phyloP scores from a whole-genome alignment of 2,113 vertebrate genomes.

The Chionis minor region DNA sequence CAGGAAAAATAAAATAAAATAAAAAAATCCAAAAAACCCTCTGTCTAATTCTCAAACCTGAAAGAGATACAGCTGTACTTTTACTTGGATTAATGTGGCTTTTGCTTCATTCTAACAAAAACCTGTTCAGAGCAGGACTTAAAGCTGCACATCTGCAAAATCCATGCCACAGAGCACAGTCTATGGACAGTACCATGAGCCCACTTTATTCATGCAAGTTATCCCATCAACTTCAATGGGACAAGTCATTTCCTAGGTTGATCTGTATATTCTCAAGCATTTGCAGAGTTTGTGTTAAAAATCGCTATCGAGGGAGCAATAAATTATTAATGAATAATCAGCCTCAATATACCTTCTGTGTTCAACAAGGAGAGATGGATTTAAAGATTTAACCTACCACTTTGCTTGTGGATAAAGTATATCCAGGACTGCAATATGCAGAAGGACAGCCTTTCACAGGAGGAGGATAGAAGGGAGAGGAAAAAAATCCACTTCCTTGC shows the following conservation, averaged over 20 bases:
- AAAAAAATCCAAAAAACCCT: fast-evolving
- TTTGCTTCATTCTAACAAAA: not conserved
- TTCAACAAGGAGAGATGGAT: not conserved
- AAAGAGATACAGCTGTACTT: not conserved
- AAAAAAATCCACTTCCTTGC: not conserved
- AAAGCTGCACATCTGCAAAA: not conserved
- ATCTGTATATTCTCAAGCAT: not conserved
- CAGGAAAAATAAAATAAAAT: not conserved
- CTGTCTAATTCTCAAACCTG: not conserved
- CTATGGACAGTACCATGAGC: not conserved
- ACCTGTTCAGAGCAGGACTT: not conserved
- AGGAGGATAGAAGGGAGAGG: not conserved
- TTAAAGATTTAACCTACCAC: not conserved
- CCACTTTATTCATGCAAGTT: not conserved
- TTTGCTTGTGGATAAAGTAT: not conserved
- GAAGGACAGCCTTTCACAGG: not conserved
- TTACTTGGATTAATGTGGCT: not conserved
- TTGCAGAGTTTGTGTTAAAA: not conserved
- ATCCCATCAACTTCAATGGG: not conserved
- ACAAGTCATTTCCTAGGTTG: not conserved
- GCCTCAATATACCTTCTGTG: not conserved
- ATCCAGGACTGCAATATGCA: not conserved
- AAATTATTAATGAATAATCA: not conserved
- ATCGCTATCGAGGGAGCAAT: not conserved
- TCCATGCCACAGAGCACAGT: fast-evolving